Conservation (phyloP, 2,113 vertebrate species). For the Turnix velox region DNA sequence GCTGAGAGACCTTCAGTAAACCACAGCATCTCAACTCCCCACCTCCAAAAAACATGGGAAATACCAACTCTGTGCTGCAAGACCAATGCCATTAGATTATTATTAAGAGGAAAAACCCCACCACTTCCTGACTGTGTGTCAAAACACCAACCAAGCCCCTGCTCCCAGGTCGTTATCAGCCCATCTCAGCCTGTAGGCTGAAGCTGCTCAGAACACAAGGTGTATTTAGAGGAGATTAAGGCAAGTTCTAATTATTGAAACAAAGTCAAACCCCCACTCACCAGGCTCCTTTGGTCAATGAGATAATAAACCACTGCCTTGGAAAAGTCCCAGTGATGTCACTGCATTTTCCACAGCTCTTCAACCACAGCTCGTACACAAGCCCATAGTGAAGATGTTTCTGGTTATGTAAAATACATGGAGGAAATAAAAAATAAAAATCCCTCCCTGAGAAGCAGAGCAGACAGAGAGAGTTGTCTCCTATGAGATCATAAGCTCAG, state of each 20-base stretch:
- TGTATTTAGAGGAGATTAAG: background rate
- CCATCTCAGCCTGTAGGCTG: background rate
- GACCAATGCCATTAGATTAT: background rate
- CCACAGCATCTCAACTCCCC: background rate
- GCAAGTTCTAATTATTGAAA: background rate
- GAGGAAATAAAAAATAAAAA: background rate
- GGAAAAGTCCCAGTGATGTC: slow-evolving; percentile 17
- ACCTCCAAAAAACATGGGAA: background rate
- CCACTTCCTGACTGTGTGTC: background rate
- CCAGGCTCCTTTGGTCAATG: slow-evolving; percentile 16
- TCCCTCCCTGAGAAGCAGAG: background rate
- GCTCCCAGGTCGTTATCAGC: background rate
- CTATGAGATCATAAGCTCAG: too few species aligned
- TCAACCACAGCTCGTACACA: background rate
- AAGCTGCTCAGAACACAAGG: background rate
- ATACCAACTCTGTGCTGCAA: background rate
- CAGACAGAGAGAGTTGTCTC: too few species aligned
- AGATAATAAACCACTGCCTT: slow-evolving; percentile 29
- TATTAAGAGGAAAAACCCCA: background rate
- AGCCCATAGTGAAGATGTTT: background rate
- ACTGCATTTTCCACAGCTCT: background rate
- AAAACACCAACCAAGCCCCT: background rate
- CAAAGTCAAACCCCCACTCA: background rate
- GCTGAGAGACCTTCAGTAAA: background rate
- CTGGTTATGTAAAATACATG: background rate